Conservation (phyloP, 2,797 vertebrate genomes). For the Amblyopsis hoosieri region DNA sequence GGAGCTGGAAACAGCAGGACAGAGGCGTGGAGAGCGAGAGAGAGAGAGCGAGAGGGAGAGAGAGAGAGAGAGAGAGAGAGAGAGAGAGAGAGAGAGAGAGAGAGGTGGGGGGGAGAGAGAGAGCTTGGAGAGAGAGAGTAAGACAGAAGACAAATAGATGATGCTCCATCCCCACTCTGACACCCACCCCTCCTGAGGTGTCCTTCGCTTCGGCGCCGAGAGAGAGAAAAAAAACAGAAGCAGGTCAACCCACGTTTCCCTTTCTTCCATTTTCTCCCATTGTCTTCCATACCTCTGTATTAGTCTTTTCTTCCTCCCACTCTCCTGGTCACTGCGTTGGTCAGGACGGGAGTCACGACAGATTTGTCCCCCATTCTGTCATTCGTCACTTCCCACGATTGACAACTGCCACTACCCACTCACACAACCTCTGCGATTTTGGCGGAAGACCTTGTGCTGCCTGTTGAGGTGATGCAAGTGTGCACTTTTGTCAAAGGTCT, state of each 20-base stretch:
- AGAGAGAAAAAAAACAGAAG: conserved; percentile 47
- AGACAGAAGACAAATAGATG: conserved; percentile 81
- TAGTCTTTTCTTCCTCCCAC: conserved; percentile 61
- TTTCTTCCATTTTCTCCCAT: conserved; percentile 44
- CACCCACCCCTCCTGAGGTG: conserved; percentile 77
- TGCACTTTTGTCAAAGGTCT: conserved; percentile 2
- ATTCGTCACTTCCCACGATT: conserved; percentile 76
- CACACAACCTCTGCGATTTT: conserved; percentile 66
- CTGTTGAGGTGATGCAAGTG: conserved; percentile 24
- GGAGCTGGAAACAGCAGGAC: conserved; percentile 75
- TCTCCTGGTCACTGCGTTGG: conserved; percentile 63
- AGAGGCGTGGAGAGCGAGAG: conserved; percentile 71
- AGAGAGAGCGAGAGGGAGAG: conserved; percentile 21
- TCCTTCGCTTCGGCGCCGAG: conserved; percentile 63
- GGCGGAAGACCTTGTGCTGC: conserved; percentile 54
- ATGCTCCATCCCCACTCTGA: conserved; percentile 76
- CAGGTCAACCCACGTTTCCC: conserved; percentile 59
- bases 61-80: conserved; percentile 24
- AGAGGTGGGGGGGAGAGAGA: conserved; percentile 15
- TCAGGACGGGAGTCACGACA: conserved; percentile 70
- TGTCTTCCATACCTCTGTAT: conserved; percentile 23
- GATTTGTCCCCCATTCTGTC: conserved; percentile 51
- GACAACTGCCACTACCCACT: conserved; percentile 74
- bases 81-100: conserved; percentile 12
- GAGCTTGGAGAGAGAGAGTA: conserved; percentile 12